These are phyloP conservation scores for Acrossocheilus fasciatus DNA, from an alignment of 2,797 vertebrate species.

Conservation along the genomic window DNA sequence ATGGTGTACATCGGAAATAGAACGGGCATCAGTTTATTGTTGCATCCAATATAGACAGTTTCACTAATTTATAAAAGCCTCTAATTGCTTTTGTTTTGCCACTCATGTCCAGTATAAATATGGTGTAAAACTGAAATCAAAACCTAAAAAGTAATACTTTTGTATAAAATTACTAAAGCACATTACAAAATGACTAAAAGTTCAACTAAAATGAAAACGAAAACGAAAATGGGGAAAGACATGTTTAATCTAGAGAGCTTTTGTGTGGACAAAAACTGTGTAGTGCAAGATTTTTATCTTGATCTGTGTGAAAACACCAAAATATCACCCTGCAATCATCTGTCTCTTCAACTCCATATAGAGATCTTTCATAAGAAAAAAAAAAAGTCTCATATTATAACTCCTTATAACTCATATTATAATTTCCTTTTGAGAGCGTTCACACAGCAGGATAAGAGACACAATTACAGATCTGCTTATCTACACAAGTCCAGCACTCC, in stretches of 20 bases:
- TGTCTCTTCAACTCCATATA: not conserved
- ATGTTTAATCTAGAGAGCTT: not conserved
- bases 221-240: not conserved
- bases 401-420: too few species aligned
- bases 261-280: not conserved
- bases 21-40: too few species aligned
- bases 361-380: not conserved
- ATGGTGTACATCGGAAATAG: too few species aligned
- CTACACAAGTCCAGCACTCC: conserved; percentile 12
- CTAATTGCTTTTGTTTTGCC: too few species aligned
- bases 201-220: not conserved
- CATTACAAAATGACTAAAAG: not conserved
- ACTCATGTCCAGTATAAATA: too few species aligned
- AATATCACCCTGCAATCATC: not conserved
- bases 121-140: too few species aligned
- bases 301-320: conserved; percentile 14
- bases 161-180: not conserved
- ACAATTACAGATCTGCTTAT: conserved; percentile 39
- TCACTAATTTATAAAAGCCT: too few species aligned
- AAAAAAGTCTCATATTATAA: not conserved
- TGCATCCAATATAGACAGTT: too few species aligned
- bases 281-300: not conserved
- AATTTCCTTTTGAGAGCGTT: conserved; percentile 14
- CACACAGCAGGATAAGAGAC: conserved; percentile 4
- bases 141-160: not conserved